Evolutionary conservation across 1,140 invertebrate species (phyloP).

Genomic region (Rhizoglyphus robini): DNA sequence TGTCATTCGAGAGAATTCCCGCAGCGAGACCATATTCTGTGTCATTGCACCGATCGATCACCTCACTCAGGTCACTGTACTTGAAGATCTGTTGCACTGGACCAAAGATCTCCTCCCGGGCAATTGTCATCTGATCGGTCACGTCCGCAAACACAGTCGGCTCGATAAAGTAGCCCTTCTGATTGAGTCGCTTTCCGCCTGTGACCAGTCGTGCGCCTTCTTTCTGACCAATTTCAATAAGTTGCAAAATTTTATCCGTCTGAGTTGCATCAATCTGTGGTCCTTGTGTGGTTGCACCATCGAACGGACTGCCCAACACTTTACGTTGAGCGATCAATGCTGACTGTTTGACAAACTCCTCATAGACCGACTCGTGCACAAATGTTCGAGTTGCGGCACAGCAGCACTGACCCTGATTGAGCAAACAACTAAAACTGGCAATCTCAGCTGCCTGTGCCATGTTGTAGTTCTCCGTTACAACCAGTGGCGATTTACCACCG

Average conservation of each 20-base stretch:
- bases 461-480: conserved; percentile 65
- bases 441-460: conserved; percentile 65
- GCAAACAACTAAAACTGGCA: conserved; percentile 61
- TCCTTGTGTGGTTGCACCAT: conserved; percentile 51
- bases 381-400: conserved; percentile 76
- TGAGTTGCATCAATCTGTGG: conserved; percentile 68
- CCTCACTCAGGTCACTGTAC: conserved; percentile 68
- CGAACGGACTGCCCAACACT: conserved; percentile 66
- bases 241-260: conserved; percentile 54
- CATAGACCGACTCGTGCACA: conserved; percentile 68
- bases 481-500: conserved; percentile 46
- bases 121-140: conserved; percentile 68
- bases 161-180: conserved; percentile 63
- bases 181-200: conserved; percentile 55
- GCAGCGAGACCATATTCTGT: too few species aligned
- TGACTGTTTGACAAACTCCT: conserved; percentile 54
- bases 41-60: too few species aligned
- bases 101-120: conserved; percentile 67
- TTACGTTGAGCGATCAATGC: conserved; percentile 52
- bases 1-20: conserved; percentile 69
- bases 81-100: conserved; percentile 81
- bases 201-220: conserved; percentile 62
- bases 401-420: conserved; percentile 73
- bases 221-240: conserved; percentile 59
- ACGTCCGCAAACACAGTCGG: conserved; percentile 82